Percentiles rank a stretch among this genome's conserved stretches.
phyloP scores from a whole-genome alignment of 2,113 vertebrate species.

The Cyprinus carpio region DNA sequence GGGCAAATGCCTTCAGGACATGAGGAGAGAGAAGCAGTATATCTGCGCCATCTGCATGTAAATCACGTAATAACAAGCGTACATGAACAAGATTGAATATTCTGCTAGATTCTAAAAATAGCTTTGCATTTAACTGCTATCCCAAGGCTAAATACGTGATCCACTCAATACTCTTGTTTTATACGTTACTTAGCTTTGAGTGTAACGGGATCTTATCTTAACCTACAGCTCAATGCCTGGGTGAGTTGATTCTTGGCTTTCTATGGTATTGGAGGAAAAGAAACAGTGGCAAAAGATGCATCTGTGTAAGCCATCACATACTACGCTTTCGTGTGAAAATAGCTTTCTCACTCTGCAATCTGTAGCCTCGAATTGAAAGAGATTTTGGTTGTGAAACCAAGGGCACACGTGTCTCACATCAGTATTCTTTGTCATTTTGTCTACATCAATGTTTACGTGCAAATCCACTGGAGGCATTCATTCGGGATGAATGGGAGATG shows the following conservation, averaged over 20 bases:
- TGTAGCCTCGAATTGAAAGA: background rate
- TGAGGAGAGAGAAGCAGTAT: conserved; percentile 17
- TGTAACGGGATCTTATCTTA: conserved; percentile 62
- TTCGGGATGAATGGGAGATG: background rate
- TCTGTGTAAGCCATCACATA: conserved; percentile 7
- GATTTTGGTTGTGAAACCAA: background rate
- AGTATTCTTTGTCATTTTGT: background rate
- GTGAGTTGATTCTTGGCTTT: conserved; percentile 58
- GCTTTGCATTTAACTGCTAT: conserved; percentile 38
- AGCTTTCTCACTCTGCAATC: conserved; percentile 19
- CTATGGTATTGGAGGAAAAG: conserved; percentile 50
- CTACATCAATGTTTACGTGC: background rate
- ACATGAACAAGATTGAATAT: conserved; percentile 65
- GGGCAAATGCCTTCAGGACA: conserved; percentile 18
- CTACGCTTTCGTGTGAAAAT: conserved; percentile 1
- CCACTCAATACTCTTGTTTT: conserved; percentile 22
- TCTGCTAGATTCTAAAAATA: conserved; percentile 50
- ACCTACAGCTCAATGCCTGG: conserved; percentile 61
- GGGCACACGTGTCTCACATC: background rate
- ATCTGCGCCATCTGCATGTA: conserved; percentile 57
- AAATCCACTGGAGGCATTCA: background rate
- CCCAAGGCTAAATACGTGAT: conserved; percentile 60
- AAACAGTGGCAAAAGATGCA: conserved; percentile 56
- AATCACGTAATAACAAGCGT: conserved; percentile 35
- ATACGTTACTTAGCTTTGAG: conserved; percentile 59